Evolutionary conservation across 2,888 invertebrate species (phyloP).

Genomic region (Piscicola geometra): DNA sequence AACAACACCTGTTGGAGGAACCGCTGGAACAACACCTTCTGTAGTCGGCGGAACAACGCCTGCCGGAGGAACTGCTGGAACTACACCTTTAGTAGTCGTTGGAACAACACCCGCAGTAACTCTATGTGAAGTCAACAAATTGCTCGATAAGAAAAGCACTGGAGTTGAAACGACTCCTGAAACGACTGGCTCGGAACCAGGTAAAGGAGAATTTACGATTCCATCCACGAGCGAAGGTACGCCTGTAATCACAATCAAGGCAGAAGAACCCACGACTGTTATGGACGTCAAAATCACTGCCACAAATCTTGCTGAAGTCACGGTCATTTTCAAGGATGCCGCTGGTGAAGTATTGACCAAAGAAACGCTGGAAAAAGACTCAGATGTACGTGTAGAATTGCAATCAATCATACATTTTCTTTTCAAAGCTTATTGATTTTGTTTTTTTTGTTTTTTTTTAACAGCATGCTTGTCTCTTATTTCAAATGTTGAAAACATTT

Average conservation of each 20-base stretch:
- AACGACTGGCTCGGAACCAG: neutral
- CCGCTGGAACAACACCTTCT: neutral
- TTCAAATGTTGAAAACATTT: too few species aligned
- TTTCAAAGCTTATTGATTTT: neutral
- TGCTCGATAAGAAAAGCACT: neutral
- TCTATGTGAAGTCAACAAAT: too few species aligned
- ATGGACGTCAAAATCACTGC: neutral
- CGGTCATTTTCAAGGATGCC: neutral
- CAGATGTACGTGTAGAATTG: neutral
- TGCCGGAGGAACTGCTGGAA: neutral
- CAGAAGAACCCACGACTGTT: neutral
- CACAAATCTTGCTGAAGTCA: neutral
- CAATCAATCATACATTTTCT: neutral
- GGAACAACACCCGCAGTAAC: neutral
- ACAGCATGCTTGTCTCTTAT: too few species aligned
- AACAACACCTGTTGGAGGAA: neutral
- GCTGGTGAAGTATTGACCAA: neutral
- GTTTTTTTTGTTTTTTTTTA: neutral
- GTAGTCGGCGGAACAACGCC: neutral
- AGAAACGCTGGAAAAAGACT: neutral
- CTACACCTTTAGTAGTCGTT: neutral
- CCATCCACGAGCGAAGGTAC: neutral
- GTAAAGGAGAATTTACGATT: neutral
- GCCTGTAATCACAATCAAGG: neutral
- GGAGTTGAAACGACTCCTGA: neutral